Base-by-base conservation (phyloP, 2,797 vertebrate genomes). In the Sparidentex hasta region DNA sequence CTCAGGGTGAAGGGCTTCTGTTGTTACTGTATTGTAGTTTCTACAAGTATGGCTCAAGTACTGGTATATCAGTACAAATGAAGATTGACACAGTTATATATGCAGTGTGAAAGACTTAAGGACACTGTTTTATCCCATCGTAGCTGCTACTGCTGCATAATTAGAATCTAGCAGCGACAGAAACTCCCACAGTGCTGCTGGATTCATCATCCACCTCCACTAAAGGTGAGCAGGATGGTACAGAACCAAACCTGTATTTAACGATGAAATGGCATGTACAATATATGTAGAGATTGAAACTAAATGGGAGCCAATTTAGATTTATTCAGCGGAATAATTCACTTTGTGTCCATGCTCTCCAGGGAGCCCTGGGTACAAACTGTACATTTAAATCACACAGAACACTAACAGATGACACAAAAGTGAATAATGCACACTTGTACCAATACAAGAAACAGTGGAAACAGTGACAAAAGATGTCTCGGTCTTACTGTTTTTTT, bases 121-220 rank as follows among this genome's bases (percentile, higher is more conserved):
- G 54, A 69, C 50, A 2, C 16, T 6, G 48, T 52, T 82, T 66
- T 46, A 25, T 70, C 52, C 33, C 66, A 8, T 14, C 44, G 47
- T 25, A 52, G 62, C 56, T 56, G 62, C 69, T 44, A 54, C 74
- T 56, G 81, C 54, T 33, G 76, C 61, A 85, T 85, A 86, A 86
- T 86, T 80, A 78, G 27, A 74, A 82, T 71, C 58, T 38, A 62
- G 46, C 75, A 43, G 62, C 57, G 66, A 84, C 84, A 69, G 77
- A 29, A 71, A 78, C 82, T 29, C 78, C 84, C 78, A 71, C 84
- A 62, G 47, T 7, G 62, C 55, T 58, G 73, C 80, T 23, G 65
- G 48, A 72, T 77, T 81, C 86, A 81, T 83, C 84, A 81, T 77
- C 74, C 87, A 64, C 87, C 86, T 87, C 80, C 76, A 18, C 63